Base-by-base conservation (phyloP, 2,113 vertebrate species). In the Nycticryphes semicollaris region DNA sequence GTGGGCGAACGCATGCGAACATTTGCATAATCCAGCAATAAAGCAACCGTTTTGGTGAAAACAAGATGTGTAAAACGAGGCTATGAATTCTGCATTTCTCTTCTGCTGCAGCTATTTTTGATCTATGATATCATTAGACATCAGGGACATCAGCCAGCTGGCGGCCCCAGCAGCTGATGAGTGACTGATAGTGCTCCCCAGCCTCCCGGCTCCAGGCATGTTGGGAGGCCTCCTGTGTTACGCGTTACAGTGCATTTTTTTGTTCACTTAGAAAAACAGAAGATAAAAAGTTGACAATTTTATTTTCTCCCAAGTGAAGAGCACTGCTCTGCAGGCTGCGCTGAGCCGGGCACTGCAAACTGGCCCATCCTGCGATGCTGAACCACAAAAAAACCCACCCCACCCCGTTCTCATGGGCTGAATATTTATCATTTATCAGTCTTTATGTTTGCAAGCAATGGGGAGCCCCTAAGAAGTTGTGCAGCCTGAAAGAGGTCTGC, bases 91-190 rank as follows among this genome's bases (percentile, higher is more conserved):
- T 79, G 62, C 48, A 72, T 79, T 94, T 93, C 89, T 87, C 48
- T 91, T 24, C 74, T 72, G 81, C 89, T 82, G 74, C 69, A 93
- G 93, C 94, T 96, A 94, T 95, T 96, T 94, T 87, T 84, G 91
- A 92, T 94, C 73, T 60, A 69, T 95, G 93, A 87, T 91, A 94
- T 91, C 94, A 96, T 72, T 84, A 91, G 84, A 87, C 87, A 76
- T 13, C 4, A 56, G 87, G 91, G 94, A 94, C 28, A 1, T 28
- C 21, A 79, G 95, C 93, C 96, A 97, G 77, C 95, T 95, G 95
- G 96, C 87, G 3, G 86, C 64, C 53, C 51, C 3, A 0, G 37
- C 8, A 2, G 51, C 77, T 41, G 82, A 47, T 30, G 82, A 94
- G 64, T 82, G 91, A 85, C n/a, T 76, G 81, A 82, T 39, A 50